Conservation (phyloP, 2,888 invertebrate genomes). For the Pollenia griseotomentosa region DNA sequence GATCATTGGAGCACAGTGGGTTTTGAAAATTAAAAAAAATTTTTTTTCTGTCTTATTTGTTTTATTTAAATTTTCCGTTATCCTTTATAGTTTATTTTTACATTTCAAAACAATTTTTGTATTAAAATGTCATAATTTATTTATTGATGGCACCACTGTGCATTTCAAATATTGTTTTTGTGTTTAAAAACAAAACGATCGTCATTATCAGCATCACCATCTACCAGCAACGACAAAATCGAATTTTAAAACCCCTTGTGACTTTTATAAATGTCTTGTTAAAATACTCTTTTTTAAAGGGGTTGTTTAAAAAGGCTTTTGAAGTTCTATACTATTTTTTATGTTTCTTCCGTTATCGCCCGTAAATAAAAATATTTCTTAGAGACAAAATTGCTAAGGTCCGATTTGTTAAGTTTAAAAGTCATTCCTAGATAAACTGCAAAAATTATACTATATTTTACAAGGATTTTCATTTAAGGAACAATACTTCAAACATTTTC, state of each 20-base stretch:
- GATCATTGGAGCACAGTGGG: constrained; percentile 45
- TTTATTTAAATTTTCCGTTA: background rate
- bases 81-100: background rate
- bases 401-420: no score
- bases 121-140: background rate
- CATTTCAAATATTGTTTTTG: constrained; percentile 10
- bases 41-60: background rate
- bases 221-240: background rate
- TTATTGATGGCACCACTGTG: constrained; percentile 27
- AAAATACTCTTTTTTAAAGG: background rate
- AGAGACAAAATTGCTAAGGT: no score
- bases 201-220: constrained; percentile 35
- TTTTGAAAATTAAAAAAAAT: background rate
- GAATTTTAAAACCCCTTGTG: constrained; percentile 31
- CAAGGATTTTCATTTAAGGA: no score
- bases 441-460: no score
- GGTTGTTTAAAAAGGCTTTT: background rate
- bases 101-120: background rate
- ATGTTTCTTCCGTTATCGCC: no score
- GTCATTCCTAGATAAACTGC: no score
- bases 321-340: background rate
- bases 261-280: constrained; percentile 25
- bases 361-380: no score
- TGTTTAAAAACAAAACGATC: constrained; percentile 16
- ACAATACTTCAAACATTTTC: no score